phyloP scores from a whole-genome alignment of 1,140 invertebrate species.

The Atta colombica region DNA sequence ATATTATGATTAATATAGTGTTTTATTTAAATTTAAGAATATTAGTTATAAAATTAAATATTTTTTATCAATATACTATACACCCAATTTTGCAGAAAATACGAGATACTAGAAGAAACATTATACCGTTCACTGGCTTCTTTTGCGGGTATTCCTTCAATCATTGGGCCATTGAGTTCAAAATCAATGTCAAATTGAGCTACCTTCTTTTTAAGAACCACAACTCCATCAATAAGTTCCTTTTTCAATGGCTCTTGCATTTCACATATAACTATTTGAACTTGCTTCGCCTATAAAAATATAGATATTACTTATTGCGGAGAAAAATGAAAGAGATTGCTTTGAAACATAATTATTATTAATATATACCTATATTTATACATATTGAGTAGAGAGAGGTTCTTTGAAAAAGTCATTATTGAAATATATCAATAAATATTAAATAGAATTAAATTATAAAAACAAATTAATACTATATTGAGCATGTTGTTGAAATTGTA shows the following conservation, averaged over 20 bases:
- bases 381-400: not conserved
- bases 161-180: conserved; percentile 93
- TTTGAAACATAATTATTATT: conserved; percentile 8
- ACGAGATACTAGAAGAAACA: not conserved
- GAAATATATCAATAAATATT: not conserved
- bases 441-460: not conserved
- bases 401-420: not conserved
- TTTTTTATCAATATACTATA: not conserved
- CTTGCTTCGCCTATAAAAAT: conserved; percentile 88
- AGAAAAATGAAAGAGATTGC: not conserved
- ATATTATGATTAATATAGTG: not conserved
- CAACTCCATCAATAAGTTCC: conserved; percentile 91
- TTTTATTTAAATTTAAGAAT: conserved; percentile 7
- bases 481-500: conserved; percentile 93
- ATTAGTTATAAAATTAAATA: conserved; percentile 30
- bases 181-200: conserved; percentile 92
- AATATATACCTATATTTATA: not conserved
- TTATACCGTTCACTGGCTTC: conserved; percentile 93
- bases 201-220: conserved; percentile 90
- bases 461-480: conserved; percentile 87
- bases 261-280: conserved; percentile 91
- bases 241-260: conserved; percentile 92
- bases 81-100: conserved; percentile 16
- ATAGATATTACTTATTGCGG: not conserved
- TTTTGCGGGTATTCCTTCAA: conserved; percentile 92